These are phyloP conservation scores for Tachina lurida DNA, from an alignment of 2,888 invertebrate species.

Conservation along the genomic window DNA sequence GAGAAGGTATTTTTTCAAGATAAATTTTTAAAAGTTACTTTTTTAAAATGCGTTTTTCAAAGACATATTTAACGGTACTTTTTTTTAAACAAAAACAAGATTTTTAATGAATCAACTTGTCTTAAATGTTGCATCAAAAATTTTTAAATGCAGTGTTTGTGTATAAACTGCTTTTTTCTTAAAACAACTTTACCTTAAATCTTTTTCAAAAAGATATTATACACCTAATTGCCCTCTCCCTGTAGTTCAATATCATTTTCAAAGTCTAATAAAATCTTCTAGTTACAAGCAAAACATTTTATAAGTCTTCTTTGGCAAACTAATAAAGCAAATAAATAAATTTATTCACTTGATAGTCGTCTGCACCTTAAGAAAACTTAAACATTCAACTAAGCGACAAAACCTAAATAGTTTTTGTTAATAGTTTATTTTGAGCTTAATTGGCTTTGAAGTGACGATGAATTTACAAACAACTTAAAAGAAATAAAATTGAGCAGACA, in stretches of 20 bases:
- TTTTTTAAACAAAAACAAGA: not conserved
- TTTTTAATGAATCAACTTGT: not conserved
- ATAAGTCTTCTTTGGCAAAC: conserved; percentile 58
- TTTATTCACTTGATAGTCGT: conserved; percentile 39
- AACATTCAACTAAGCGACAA: conserved; percentile 50
- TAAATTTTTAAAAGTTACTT: no score
- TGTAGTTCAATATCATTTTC: not conserved
- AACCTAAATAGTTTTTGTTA: conserved; percentile 66
- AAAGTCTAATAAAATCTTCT: not conserved
- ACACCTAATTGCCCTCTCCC: not conserved
- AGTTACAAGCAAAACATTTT: conserved; percentile 50
- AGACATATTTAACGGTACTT: not conserved
- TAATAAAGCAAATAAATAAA: conserved; percentile 53
- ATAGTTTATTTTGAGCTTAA: conserved; percentile 71
- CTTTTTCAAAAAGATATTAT: no score
- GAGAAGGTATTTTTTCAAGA: no score
- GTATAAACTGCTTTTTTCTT: not conserved
- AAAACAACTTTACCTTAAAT: no score
- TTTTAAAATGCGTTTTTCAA: no score
- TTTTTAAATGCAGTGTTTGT: not conserved
- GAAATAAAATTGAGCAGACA: not conserved
- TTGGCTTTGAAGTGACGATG: conserved; percentile 71
- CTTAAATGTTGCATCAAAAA: not conserved
- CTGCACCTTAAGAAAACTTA: conserved; percentile 45
- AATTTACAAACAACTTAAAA: conserved; percentile 34